These are phyloP conservation scores for Aldrovandia affinis DNA, from an alignment of 2,797 vertebrate genomes.

Conservation along the genomic window DNA sequence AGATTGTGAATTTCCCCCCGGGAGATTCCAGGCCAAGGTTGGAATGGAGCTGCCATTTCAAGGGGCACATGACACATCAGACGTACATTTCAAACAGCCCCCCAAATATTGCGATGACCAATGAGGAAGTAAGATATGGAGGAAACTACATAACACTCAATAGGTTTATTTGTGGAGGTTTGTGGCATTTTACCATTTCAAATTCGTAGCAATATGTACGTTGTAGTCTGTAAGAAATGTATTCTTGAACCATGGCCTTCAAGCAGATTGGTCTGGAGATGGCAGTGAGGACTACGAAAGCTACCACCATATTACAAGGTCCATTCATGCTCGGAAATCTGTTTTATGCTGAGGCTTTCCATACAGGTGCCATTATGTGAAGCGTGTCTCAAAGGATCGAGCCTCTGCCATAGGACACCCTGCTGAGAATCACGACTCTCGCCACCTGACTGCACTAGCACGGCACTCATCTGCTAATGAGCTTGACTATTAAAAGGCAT, in stretches of 20 bases:
- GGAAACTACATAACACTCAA: background rate
- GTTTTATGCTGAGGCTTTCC: conserved; percentile 45
- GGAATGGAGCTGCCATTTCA: background rate
- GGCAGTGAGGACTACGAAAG: background rate
- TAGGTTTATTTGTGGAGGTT: background rate
- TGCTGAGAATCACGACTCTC: conserved; percentile 58
- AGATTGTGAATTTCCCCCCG: background rate
- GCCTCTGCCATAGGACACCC: conserved; percentile 55
- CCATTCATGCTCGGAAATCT: conserved; percentile 38
- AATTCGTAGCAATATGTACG: background rate
- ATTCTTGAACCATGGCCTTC: background rate
- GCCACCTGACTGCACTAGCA: conserved; percentile 57
- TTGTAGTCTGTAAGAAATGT: background rate
- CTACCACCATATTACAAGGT: background rate
- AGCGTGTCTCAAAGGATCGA: conserved; percentile 51
- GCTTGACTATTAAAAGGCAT: conserved; percentile 38
- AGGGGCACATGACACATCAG: background rate
- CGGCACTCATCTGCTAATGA: conserved; percentile 48
- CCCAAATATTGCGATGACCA: background rate
- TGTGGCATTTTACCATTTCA: conserved; percentile 8
- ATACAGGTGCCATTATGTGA: conserved; percentile 55
- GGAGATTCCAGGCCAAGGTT: background rate
- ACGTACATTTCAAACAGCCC: background rate
- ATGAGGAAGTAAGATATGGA: background rate
- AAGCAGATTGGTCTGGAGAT: background rate